Evolutionary conservation across 2,797 vertebrate species (phyloP), one percentile per base, ranked within the genome.

Genomic region (Falco peregrinus): DNA sequence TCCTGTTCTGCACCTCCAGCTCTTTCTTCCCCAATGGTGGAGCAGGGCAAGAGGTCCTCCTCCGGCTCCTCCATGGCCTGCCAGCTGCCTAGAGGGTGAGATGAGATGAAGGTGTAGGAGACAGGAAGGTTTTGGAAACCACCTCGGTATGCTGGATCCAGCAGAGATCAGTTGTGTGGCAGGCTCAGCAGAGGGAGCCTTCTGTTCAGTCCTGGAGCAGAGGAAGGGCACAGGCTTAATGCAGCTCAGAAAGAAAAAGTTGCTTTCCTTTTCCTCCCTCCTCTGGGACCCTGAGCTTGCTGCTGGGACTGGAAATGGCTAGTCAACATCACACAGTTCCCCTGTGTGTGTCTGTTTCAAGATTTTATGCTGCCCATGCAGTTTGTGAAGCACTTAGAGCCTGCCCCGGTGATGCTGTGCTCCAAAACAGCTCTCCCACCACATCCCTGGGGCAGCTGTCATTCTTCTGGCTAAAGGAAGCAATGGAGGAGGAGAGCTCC

Each of bases 131-230:
- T 59, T 71, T 22, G 43, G 60, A 65, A 37, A 11, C 10, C 10
- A 20, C 3, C 33, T n/a, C 2, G 6, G 4, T 1, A 7, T 0
- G 1, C 31, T 3, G 51, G 21, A 6, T 43, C 11, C n/a, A 19
- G 51, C 37, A 26, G 59, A 2, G 35, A 29, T 5, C 65, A 53
- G 8, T 19, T 41, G n/a, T 78, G 50, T 1, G 31, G 39, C 25
- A 63, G 60, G 7, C 50, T 85, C 95, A 26, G 90, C 94, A 97
- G 88, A 91, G 93, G 94, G 96, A 96, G 90, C 93, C 57, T 89
- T 57, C 18, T 21, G 45, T 26, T 71, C 90, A 75, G 76, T 5
- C 6, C 64, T 83, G 79, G 26, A 63, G 78, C 79, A 45, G 39
- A 18, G 63, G 8, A 54, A 79, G 22, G 29, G 19, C 14, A 54